Conservation (phyloP, 1,140 invertebrate species). For the Diploscapter pachys region DNA sequence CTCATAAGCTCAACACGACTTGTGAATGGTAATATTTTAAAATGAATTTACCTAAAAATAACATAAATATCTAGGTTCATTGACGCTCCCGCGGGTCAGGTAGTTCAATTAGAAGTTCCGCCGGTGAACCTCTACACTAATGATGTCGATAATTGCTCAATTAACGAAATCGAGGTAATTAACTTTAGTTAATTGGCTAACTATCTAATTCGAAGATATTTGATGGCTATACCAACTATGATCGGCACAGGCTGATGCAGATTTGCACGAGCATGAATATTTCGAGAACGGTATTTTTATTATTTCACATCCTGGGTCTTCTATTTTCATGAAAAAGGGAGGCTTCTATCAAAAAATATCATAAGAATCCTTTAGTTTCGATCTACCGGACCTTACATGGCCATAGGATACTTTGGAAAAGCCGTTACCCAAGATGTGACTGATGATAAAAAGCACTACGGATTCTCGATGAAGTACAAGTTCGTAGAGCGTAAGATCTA, state of each 20-base stretch:
- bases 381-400: slow-evolving; percentile 25
- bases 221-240: slow-evolving; percentile 25
- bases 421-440: slow-evolving; percentile 44
- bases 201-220: slow-evolving; percentile 12
- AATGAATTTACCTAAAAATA: no score
- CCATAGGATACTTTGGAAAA: slow-evolving; percentile 15
- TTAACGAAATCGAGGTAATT: slow-evolving; percentile 58
- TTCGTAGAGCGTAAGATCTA: slow-evolving; percentile 59
- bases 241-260: slow-evolving; percentile 16
- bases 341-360: neutral
- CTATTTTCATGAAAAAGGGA: no score
- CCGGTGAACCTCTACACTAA: slow-evolving; percentile 16
- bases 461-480: slow-evolving; percentile 58
- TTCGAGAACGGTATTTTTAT: no score
- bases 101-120: slow-evolving; percentile 55
- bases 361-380: slow-evolving; percentile 5
- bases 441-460: slow-evolving; percentile 51
- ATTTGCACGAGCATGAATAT: slow-evolving; percentile 5
- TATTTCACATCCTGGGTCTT: no score
- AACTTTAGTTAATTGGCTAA: neutral
- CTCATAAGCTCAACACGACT: slow-evolving; percentile 25
- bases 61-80: slow-evolving; percentile 38
- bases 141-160: slow-evolving; percentile 52
- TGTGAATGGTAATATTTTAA: slow-evolving; percentile 23
- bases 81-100: slow-evolving; percentile 57